Evolutionary conservation across 2,888 invertebrate species (phyloP), one percentile per base, ranked within the genome.

Genomic region (Atrina japonica): DNA sequence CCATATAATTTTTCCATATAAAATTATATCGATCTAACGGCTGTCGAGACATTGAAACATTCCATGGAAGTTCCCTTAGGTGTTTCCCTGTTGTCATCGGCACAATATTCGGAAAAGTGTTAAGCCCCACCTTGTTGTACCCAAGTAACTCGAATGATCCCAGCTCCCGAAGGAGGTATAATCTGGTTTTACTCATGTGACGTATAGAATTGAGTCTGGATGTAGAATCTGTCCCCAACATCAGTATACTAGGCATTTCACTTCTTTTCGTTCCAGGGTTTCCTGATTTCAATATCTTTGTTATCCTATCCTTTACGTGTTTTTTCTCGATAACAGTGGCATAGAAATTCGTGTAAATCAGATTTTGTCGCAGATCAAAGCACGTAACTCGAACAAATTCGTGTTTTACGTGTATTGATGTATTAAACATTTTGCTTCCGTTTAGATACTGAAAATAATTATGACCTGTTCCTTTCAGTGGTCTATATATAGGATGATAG

Each of bases 91-190:
- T 93, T 14, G 97, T 91, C 70, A 96, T 93, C 0, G 97, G 95
- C 9, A 95, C 93, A 71, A 97, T 88, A 90, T 98, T 98, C 23
- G 68, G 58, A 88, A 95, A 96, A 0, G 97, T 97, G 89, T 97
- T 97, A 89, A 97, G 97, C 3, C 94, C 97, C 14, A 97, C 95
- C 93, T 97, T 97, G 87, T 95, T 96, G 90, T 96, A 96, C 11
- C 97, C 97, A 77, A 94, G 90, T 86, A 97, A 92, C 87, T 96
- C 96, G 61, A 95, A 92, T 47, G 94, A 94, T 23, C 93, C 92
- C 73, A 95, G 91, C 18, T 93, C 92, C 21, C 93, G 90, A 69
- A 92, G 91, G 59, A 96, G 91, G 78, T 92, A 93, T 1, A 92
- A 88, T 11, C 80, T 80, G 77, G 70, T 95, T 84, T 92, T 92